These are phyloP conservation scores for Dasypus novemcinctus DNA, from an alignment of 2,113 vertebrate species.

Conservation along the genomic window DNA sequence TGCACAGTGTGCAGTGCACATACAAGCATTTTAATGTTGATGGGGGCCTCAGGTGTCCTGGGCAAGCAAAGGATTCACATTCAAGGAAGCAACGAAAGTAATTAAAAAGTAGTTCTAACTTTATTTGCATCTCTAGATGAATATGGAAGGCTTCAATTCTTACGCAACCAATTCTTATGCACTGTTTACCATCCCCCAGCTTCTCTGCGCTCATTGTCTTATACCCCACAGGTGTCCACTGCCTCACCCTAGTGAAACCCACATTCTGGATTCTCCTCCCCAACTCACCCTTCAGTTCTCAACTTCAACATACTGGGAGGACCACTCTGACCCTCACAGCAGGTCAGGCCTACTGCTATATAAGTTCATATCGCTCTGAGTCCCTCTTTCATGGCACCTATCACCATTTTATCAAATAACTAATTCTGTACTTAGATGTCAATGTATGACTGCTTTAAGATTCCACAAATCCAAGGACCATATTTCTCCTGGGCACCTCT, in stretches of 20 bases:
- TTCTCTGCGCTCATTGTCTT: neutral
- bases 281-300: neutral
- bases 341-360: neutral
- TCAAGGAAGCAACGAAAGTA: neutral
- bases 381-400: neutral
- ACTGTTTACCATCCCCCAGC: neutral
- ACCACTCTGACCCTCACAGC: neutral
- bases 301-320: neutral
- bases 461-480: neutral
- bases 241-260: neutral
- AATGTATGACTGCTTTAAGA: neutral
- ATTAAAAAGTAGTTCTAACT: constrained; percentile 5
- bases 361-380: neutral
- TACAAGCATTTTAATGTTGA: neutral
- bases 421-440: neutral
- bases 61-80: neutral
- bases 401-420: neutral
- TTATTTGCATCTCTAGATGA: neutral
- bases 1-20: neutral
- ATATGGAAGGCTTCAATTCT: neutral
- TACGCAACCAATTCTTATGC: neutral
- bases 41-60: neutral
- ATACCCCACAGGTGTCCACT: neutral
- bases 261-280: neutral
- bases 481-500: neutral